Evolutionary conservation across 2,113 vertebrate genomes (phyloP), one percentile per base, ranked within the genome.

Genomic region (Alligator sinensis): DNA sequence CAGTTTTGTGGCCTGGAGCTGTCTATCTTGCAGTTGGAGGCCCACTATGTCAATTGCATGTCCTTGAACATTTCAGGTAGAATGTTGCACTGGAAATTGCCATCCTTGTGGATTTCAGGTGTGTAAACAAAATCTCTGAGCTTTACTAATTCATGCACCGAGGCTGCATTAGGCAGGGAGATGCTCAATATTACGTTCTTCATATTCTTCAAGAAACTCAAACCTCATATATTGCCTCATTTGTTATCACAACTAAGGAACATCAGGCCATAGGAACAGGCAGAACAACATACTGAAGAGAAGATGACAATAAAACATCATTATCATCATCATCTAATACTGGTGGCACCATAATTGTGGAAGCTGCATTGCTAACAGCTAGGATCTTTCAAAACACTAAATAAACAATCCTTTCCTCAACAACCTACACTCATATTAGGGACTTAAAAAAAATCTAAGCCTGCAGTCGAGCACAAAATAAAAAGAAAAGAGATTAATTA

Each of bases 11-110:
- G 98, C 98, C 98, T 96, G 95, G 97, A 98, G 98, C 98, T 87
- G 96, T 97, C 97, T 97, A 84, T 98, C 97, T 98, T 97, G 92
- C 97, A 96, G 94, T 94, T 93, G 94, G 97, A 98, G 94, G 95
- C 94, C 96, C 95, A 95, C 90, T 95, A 91, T 98, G 96, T 98
- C 97, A 97, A 96, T 94, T 94, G 95, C 89, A 82, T 97, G 98
- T 98, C 98, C 98, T 99, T 98, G 98, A 98, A 98, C 95, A 96
- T 96, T 97, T 97, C 98, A 98, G 98, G 98, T 98, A 95, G 92
- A 94, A 96, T 82, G 87, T 89, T 91, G 79, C 96, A 85, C 92
- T 95, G 96, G 94, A 95, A 97, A 96, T 96, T 98, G 91, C 86
- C 88, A 27, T 88, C 93, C 94, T 95, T 94, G 86, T 93, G 87